phyloP scores from a whole-genome alignment of 2,113 vertebrate species.

The Hyperopisus bebe region DNA sequence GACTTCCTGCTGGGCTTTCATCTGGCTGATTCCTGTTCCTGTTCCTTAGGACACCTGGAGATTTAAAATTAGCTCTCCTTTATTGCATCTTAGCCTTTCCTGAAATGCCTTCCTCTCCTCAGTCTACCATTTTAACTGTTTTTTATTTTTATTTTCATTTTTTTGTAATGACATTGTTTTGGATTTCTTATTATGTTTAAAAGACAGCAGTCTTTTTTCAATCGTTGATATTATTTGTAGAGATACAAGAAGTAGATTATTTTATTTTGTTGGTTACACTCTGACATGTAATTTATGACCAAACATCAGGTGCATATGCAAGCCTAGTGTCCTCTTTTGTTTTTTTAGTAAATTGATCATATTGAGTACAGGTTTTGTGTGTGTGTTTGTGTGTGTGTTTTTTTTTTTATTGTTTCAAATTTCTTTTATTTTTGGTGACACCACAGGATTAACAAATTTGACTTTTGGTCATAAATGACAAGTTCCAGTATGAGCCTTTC shows the following conservation, averaged over 20 bases:
- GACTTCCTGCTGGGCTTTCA: conserved; percentile 9
- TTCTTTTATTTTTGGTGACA: background rate
- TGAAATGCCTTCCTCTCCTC: background rate
- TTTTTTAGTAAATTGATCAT: background rate
- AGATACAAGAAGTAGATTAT: background rate
- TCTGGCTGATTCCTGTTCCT: background rate
- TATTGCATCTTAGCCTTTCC: background rate
- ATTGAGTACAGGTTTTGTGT: background rate
- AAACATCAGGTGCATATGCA: background rate
- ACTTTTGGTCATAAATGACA: background rate
- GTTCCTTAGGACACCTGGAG: background rate
- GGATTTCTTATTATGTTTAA: background rate
- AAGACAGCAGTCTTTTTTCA: background rate
- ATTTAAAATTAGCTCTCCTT: background rate
- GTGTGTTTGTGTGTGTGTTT: background rate
- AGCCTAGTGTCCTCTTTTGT: background rate
- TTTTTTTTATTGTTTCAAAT: background rate
- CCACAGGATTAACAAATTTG: background rate
- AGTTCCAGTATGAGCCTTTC: background rate
- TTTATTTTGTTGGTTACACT: background rate
- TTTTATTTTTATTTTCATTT: background rate
- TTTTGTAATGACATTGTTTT: background rate
- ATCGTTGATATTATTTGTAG: background rate
- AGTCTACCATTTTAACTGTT: background rate
- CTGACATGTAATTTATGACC: background rate